Evolutionary conservation across 2,113 vertebrate species (phyloP), one percentile per base, ranked within the genome.

Genomic region (Taxidea taxus): DNA sequence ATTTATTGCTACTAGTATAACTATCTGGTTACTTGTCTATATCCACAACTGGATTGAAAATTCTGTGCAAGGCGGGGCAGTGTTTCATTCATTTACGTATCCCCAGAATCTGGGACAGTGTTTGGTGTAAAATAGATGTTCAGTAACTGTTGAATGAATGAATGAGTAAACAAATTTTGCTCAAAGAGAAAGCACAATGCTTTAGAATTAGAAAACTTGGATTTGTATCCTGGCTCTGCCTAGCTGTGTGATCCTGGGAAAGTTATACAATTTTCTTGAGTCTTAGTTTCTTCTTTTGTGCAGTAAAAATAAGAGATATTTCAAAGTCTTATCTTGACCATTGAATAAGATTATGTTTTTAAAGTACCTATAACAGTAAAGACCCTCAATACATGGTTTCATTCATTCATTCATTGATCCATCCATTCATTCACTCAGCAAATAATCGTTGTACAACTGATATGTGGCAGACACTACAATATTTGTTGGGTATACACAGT

Each of bases 261-360:
- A 90, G 3, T 51, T 82, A 49, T 6, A 88, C 13, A 51, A 56
- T 88, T 64, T 88, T 74, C 74, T 85, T 91, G 34, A 91, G 49
- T 15, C 14, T 56, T 31, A 31, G 11, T 74, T 95, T 97, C 20
- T 83, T 82, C 11, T 81, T 84, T 91, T 70, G 42, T 90, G 39
- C 87, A 84, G 34, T 82, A 25, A 51, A 37, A 91, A 72, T 97
- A 85, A 88, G 91, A 89, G 20, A 93, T 70, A 84, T 21, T 91
- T 39, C 42, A 66, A 66, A 84, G 14, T 49, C 20, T 94, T 70
- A 92, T 87, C 3, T 15, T 78, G 25, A 84, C 20, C 15, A 75
- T 87, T 84, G 74, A n/a, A 34, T 62, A 60, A 80, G 8, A 34
- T 92, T 42, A 27, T 89, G 6, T 66, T 47, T 89, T 89, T 75